Conservation (phyloP, 2,888 invertebrate genomes). For the Cephus rjabovi region DNA sequence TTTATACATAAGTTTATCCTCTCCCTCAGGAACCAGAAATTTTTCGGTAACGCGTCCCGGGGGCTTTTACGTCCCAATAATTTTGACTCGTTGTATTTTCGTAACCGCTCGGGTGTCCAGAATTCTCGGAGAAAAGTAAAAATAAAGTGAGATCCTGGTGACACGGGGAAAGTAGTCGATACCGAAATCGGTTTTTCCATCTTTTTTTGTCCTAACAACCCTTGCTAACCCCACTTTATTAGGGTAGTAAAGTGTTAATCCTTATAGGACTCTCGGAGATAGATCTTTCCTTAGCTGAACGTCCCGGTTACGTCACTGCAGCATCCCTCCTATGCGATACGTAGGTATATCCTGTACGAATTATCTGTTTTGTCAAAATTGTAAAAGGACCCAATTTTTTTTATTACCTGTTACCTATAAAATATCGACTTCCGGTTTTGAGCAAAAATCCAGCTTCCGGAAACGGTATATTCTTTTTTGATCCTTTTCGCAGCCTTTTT, state of each 20-base stretch:
- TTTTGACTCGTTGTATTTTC: conserved; percentile 1
- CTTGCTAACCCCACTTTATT: conserved; percentile 40
- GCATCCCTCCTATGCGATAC: not conserved
- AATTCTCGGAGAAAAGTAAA: not conserved
- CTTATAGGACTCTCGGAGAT: conserved; percentile 15
- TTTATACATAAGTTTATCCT: not conserved
- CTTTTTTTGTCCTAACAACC: not conserved
- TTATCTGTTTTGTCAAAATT: not conserved
- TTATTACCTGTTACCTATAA: not conserved
- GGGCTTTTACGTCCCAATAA: not conserved
- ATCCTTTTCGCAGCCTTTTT: not conserved
- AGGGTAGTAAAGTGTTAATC: conserved; percentile 39
- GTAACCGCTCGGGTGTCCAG: conserved; percentile 1
- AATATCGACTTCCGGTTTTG: not conserved
- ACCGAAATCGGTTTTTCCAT: conserved; percentile 11
- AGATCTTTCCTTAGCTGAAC: not conserved
- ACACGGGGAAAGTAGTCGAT: not conserved
- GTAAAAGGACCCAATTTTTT: not conserved
- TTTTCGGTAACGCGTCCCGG: not conserved
- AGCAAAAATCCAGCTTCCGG: not conserved
- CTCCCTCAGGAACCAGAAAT: not conserved
- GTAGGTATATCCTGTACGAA: not conserved
- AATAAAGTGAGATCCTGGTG: not conserved
- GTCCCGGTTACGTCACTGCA: not conserved
- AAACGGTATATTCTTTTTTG: not conserved